Evolutionary conservation across 2,888 invertebrate genomes (phyloP).

Genomic region (Erpobdella octoculata): DNA sequence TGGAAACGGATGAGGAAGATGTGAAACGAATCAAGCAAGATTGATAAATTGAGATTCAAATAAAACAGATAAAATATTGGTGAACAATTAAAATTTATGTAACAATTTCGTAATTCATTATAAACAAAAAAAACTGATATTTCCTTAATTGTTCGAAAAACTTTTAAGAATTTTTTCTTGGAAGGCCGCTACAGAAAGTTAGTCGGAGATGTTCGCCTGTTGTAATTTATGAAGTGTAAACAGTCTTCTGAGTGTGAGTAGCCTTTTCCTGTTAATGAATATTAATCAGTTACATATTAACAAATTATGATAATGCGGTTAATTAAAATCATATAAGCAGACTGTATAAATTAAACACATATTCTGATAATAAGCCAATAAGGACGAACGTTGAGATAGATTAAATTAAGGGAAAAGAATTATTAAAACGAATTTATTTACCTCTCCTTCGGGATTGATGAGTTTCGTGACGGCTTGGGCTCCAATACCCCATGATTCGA

Average conservation of each 20-base stretch:
- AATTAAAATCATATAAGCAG: neutral
- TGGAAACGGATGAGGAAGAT: no score
- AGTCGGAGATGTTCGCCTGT: neutral
- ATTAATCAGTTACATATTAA: neutral
- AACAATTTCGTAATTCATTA: no score
- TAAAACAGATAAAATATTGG: no score
- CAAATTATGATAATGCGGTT: neutral
- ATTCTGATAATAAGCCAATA: neutral
- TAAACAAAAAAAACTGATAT: no score
- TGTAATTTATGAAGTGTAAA: constrained; percentile 29
- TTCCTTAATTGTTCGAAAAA: no score
- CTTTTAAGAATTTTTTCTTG: no score
- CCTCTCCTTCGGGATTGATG: constrained; percentile 54
- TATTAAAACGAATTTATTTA: constrained; percentile 31
- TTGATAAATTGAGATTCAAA: no score
- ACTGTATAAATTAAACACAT: neutral
- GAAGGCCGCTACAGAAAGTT: neutral
- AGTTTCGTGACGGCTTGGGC: constrained; percentile 54
- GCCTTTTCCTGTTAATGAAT: constrained; percentile 27
- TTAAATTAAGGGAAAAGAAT: no score
- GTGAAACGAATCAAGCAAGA: no score
- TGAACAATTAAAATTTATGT: no score
- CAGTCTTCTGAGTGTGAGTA: constrained; percentile 30
- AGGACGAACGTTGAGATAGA: no score
- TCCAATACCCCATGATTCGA: constrained; percentile 52